Percentiles rank a stretch among this genome's conserved stretches.
These are phyloP conservation scores for Colossoma macropomum DNA, from an alignment of 2,113 vertebrate species.

Conservation along the genomic window DNA sequence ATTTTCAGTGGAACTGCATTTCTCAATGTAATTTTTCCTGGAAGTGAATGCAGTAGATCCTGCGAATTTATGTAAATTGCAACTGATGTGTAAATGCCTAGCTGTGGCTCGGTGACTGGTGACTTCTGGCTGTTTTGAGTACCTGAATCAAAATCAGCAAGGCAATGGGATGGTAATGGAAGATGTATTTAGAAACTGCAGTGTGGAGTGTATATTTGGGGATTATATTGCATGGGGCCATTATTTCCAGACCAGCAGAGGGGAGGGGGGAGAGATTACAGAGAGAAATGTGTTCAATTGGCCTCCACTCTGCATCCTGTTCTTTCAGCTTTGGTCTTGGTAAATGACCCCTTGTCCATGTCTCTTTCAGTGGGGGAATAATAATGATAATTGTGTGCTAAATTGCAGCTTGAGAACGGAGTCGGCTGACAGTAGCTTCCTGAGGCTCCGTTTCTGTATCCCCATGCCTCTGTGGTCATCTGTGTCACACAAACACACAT, in stretches of 20 bases:
- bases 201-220: neutral
- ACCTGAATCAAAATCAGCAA: neutral
- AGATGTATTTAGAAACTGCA: neutral
- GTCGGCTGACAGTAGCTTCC: slow-evolving; percentile 57
- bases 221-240: neutral
- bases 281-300: neutral
- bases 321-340: slow-evolving; percentile 35
- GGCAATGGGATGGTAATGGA: neutral
- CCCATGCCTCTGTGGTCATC: slow-evolving; percentile 23
- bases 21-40: neutral
- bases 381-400: slow-evolving; percentile 59
- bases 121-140: neutral
- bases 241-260: slow-evolving; percentile 25
- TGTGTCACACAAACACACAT: neutral
- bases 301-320: slow-evolving; percentile 28
- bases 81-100: neutral
- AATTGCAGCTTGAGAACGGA: slow-evolving; percentile 60
- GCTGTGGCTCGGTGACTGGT: neutral
- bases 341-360: slow-evolving; percentile 57
- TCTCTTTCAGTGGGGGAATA: slow-evolving; percentile 53
- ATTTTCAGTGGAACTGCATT: neutral
- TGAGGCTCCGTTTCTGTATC: slow-evolving; percentile 30
- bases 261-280: neutral
- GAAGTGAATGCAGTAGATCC: neutral
- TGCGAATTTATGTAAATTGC: neutral